Evolutionary conservation across 2,797 vertebrate genomes (phyloP), one percentile per base, ranked within the genome.

Genomic region (Chiloscyllium punctatum): DNA sequence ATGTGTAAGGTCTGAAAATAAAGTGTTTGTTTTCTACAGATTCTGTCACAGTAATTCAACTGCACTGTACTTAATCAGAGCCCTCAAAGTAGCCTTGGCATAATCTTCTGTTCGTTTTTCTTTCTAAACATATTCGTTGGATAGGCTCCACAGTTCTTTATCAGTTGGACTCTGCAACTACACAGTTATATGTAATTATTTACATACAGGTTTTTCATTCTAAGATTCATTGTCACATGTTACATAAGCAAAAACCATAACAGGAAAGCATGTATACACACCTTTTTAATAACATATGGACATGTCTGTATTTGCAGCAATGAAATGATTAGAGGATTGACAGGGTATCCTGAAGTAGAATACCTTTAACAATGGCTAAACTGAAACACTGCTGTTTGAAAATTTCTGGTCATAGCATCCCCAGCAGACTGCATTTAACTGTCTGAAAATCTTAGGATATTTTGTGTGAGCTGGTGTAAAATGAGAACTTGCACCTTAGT

Each of bases 1-100:
- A 16, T 53, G 94, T 71, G 92, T 21, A 72, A 94, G 11, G 68
- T 94, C 94, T 94, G 94, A 74, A 74, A 94, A 69, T 94, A 94
- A 71, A 94, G 94, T 94, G 71, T 72, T 69, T 94, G 91, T 69
- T 94, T 94, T 94, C 71, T 94, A 74, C 37, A 51, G 42, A 74
- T 51, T 74, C 94, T 30, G 94, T 74, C 42, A 18, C 53, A 33
- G 25, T 53, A 74, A 51, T 15, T 4, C 69, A 53, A 48, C 42
- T 53, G 27, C 69, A 48, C 25, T 92, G 37, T 48, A 27, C 68
- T 66, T 21, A 37, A 66, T 37, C 88, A 2, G 33, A 66, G 66
- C 57, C 21, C 88, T 84, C 18, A 37, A 79, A 79, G 33, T 79
- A 37, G 13, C 4, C 37, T 84, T 23, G 37, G 4, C 6, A 1